Percentiles rank a stretch among this genome's conserved stretches.
These are phyloP conservation scores for Polydrusus cervinus DNA, from an alignment of 2,888 invertebrate species.

Conservation along the genomic window DNA sequence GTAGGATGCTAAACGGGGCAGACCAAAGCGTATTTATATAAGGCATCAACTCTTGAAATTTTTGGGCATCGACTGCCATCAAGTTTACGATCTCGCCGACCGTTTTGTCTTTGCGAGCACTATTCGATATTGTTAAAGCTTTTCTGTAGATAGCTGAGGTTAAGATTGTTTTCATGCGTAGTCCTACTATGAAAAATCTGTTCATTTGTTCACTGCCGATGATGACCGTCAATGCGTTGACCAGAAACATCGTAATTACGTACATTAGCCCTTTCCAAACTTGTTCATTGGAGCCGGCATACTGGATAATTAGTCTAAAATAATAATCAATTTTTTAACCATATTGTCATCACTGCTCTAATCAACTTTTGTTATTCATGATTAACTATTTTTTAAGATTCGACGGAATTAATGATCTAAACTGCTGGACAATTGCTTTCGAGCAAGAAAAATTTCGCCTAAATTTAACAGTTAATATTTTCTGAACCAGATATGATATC, in stretches of 20 bases:
- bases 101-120: slow-evolving; percentile 69
- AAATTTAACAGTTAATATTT: too few relatives aligned
- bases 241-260: slow-evolving; percentile 72
- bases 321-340: too few relatives aligned
- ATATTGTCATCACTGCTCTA: too few relatives aligned
- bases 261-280: slow-evolving; percentile 76
- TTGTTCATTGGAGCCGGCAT: slow-evolving; percentile 65
- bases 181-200: slow-evolving; percentile 73
- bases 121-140: slow-evolving; percentile 68
- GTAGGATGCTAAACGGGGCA: slow-evolving; percentile 73
- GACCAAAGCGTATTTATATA: slow-evolving; percentile 73
- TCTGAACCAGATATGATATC: too few relatives aligned
- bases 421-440: too few relatives aligned
- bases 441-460: too few relatives aligned
- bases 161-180: slow-evolving; percentile 74
- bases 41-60: slow-evolving; percentile 70
- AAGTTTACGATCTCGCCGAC: slow-evolving; percentile 73
- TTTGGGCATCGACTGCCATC: slow-evolving; percentile 73
- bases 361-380: too few relatives aligned
- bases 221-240: slow-evolving; percentile 73
- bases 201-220: slow-evolving; percentile 75
- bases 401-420: too few relatives aligned
- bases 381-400: too few relatives aligned
- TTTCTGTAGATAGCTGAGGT: slow-evolving; percentile 75
- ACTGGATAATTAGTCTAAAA: slow-evolving; percentile 65